Percentiles rank a stretch among this genome's conserved stretches.
phyloP scores from a whole-genome alignment of 2,113 vertebrate species.

The Cavia aperea region DNA sequence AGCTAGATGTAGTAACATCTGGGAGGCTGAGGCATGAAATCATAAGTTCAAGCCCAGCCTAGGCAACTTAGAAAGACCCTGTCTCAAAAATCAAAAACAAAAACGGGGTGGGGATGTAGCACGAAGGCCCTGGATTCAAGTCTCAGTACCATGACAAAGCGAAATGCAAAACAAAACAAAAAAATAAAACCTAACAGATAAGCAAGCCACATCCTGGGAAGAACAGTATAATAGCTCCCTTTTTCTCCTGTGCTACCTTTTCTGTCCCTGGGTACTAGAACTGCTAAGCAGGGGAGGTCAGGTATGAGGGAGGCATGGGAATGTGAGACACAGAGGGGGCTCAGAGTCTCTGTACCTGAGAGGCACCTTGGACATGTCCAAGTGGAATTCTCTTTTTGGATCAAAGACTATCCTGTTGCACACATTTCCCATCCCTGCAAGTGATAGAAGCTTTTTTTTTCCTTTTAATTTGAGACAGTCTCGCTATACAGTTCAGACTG shows the following conservation, averaged over 20 bases:
- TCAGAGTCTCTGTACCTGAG: conserved; percentile 67
- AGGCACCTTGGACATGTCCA: conserved; percentile 63
- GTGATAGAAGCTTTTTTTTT: too few relatives aligned
- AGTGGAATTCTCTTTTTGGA: conserved; percentile 67
- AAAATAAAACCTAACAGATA: conserved; percentile 50
- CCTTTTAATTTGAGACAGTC: too few relatives aligned
- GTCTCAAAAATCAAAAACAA: not conserved
- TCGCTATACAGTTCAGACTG: too few relatives aligned
- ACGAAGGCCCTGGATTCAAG: not conserved
- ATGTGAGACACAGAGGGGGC: conserved; percentile 73
- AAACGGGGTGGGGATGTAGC: not conserved
- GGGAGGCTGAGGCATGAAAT: not conserved
- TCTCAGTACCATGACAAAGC: not conserved
- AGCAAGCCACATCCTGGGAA: conserved; percentile 62
- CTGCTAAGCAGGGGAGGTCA: conserved; percentile 71
- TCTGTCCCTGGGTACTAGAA: conserved; percentile 63
- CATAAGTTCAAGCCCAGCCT: not conserved
- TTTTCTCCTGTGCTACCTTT: not conserved
- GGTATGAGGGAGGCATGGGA: conserved; percentile 73
- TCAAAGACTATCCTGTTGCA: conserved; percentile 52
- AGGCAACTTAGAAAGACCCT: not conserved
- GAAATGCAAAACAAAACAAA: not conserved
- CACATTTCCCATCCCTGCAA: rapidly evolving
- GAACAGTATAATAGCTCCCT: conserved; percentile 36
- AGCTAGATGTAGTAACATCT: not conserved